phyloP scores from a whole-genome alignment of 2,888 invertebrate genomes.

The Dendrolimus pini region DNA sequence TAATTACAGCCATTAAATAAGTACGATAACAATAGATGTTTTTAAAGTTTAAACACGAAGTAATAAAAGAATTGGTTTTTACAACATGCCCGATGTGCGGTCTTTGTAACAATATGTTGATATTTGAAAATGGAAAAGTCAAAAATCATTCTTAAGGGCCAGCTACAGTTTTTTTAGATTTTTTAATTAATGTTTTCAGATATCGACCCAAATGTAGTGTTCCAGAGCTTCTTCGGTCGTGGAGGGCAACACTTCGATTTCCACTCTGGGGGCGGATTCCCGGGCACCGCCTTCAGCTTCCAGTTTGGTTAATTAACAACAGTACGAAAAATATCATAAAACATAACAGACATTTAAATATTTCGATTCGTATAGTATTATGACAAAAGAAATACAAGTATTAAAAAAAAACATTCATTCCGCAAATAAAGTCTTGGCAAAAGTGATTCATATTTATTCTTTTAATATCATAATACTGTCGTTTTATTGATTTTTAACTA shows the following conservation, averaged over 20 bases:
- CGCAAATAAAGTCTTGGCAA: not conserved
- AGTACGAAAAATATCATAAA: not conserved
- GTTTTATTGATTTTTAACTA: not conserved
- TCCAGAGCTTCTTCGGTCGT: slow-evolving; percentile 88
- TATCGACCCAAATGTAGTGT: slow-evolving; percentile 89
- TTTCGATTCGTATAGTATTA: not conserved
- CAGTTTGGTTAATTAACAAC: slow-evolving; percentile 78
- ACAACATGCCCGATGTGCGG: no score
- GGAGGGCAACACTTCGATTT: slow-evolving; percentile 74
- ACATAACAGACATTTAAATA: not conserved
- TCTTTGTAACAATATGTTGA: no score
- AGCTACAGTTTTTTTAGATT: no score
- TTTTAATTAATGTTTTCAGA: slow-evolving; percentile 66
- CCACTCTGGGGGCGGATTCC: slow-evolving; percentile 69
- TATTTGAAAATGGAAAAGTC: no score
- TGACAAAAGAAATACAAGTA: no score
- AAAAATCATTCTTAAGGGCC: no score
- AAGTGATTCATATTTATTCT: not conserved
- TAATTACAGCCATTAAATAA: no score
- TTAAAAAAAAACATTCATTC: not conserved
- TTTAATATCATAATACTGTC: not conserved
- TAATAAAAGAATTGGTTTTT: no score
- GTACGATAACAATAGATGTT: no score
- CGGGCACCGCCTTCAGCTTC: slow-evolving; percentile 80
- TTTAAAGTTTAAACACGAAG: no score